Base-by-base conservation (phyloP, 30 jellyfish, hydroid and myxozoan species). In the Nemopilema nomurai region DNA sequence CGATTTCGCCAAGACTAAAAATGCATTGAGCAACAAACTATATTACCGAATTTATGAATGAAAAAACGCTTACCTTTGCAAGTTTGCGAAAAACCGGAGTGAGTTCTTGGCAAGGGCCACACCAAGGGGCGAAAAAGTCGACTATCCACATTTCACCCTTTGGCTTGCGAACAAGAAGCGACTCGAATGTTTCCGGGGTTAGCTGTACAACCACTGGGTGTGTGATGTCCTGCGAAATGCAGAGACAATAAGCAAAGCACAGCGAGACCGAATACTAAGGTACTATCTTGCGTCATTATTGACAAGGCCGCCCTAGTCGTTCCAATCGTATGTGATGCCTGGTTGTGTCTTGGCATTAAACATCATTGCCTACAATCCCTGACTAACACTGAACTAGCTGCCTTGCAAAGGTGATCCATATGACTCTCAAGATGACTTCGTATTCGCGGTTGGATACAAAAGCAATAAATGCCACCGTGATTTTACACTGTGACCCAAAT, bases 51-150 rank as follows among this genome's bases (percentile, higher is more conserved):
- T 64, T 23, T 4, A 3, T 26, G 32, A 64, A n/a, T n/a, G n/a
- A n/a, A n/a, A n/a, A n/a, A n/a, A n/a, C n/a, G 67, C 92, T 62
- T 80, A 94, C 99, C 91, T 94, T 94, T 0, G 99, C 97, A 23
- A 94, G 91, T 76, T 94, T 80, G 21, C 97, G 87, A 53, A 79
- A 89, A 8, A 97, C 83, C n/a, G 99, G 99, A 23, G 99, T 96
- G 18, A 94, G 88, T 69, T 89, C 97, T 70, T 71, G 86, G 69
- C 99, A 94, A 8, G 99, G 99, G 50, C 97, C 97, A 81, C 99
- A 94, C 99, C 99, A 94, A 8, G 99, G 99, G 29, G 99, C 99
- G 69, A 71, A 94, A 63, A 84, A 94, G 76, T 94, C 97, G 29
- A 94, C 92, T 30, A 94, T 31, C 97, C 97, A 94, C 84, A 97